Evolutionary conservation across 2,797 vertebrate genomes (phyloP).

Genomic region (Halcyon chelicuti): DNA sequence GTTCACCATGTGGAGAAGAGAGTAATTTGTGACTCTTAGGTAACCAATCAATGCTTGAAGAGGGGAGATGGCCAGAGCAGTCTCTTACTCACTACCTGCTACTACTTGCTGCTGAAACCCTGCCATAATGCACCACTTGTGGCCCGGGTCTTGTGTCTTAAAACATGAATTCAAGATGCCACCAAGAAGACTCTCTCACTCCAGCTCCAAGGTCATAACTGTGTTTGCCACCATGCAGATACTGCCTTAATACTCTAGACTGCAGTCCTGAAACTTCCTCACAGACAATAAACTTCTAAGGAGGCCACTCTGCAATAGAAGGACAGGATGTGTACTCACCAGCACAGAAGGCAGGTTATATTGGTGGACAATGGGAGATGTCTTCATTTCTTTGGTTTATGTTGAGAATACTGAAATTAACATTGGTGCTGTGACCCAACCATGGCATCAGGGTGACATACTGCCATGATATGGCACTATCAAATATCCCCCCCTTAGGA

Average conservation of each 20-base stretch:
- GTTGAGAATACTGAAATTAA: background rate
- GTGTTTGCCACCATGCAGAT: background rate
- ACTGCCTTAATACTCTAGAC: background rate
- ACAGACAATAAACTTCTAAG: background rate
- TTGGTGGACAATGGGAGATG: too few relatives aligned
- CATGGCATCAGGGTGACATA: background rate
- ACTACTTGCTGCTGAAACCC: background rate
- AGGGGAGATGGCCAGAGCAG: background rate
- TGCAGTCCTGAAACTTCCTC: background rate
- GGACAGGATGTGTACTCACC: background rate
- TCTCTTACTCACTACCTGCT: background rate
- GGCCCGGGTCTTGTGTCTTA: background rate
- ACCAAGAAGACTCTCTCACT: background rate
- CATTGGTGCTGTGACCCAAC: background rate
- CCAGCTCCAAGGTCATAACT: background rate
- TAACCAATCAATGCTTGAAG: background rate
- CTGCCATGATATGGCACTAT: background rate
- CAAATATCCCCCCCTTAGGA: background rate
- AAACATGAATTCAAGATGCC: background rate
- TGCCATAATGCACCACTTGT: background rate
- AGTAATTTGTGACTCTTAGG: background rate
- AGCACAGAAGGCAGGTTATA: background rate
- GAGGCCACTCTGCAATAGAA: background rate
- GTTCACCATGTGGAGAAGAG: fast-evolving
- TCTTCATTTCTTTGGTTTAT: background rate